A percentile compares a stretch with the other conserved stretches of the same genome.
phyloP scores from a whole-genome alignment of 2,888 invertebrate genomes.

The Chymomyza caudatula region DNA sequence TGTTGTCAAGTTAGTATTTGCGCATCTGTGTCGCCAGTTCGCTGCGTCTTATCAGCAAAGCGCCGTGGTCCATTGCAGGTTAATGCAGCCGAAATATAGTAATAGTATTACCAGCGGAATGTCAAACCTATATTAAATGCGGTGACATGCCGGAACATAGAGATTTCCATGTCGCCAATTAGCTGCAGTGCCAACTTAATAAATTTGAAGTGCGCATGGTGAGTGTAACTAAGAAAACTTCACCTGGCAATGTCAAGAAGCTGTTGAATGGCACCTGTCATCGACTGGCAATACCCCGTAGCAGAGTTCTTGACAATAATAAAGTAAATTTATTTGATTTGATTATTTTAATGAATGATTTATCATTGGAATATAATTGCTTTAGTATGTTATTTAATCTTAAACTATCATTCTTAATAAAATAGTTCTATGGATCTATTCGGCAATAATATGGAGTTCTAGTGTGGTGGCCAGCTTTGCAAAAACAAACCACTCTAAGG shows the following conservation, averaged over 20 bases:
- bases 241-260: slow-evolving; percentile 33
- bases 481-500: too few species aligned
- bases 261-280: slow-evolving; percentile 35
- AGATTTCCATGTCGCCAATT: slow-evolving; percentile 91
- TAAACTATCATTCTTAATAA: too few species aligned
- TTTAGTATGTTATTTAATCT: too few species aligned
- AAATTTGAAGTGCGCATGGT: slow-evolving; percentile 63
- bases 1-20: slow-evolving; percentile 12
- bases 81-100: background rate
- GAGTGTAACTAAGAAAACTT: slow-evolving; percentile 40
- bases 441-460: too few species aligned
- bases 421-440: too few species aligned
- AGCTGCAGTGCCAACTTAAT: slow-evolving; percentile 80
- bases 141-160: slow-evolving; percentile 85
- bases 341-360: too few species aligned
- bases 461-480: too few species aligned
- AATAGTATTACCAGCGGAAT: too few species aligned
- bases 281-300: slow-evolving; percentile 51
- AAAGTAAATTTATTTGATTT: slow-evolving; percentile 30
- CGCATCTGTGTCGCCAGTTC: slow-evolving; percentile 14
- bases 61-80: background rate
- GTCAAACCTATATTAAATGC: slow-evolving; percentile 82
- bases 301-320: slow-evolving; percentile 65
- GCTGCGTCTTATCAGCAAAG: slow-evolving; percentile 30
- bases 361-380: too few species aligned